Evolutionary conservation across 2,888 invertebrate species (phyloP).

Genomic region (Epistrophe eligans): DNA sequence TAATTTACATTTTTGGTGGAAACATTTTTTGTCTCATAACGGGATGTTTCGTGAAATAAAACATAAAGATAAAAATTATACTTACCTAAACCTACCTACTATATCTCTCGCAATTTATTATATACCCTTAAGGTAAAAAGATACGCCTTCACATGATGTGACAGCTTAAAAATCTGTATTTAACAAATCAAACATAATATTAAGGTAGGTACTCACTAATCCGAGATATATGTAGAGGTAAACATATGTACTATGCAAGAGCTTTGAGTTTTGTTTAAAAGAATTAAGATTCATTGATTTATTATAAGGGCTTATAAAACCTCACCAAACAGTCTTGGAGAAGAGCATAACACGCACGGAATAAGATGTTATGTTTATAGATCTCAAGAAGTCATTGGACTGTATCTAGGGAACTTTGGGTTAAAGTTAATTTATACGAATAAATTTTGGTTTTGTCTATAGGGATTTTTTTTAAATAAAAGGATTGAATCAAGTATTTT

Average conservation of each 20-base stretch:
- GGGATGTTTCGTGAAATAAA: background rate
- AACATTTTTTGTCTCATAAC: background rate
- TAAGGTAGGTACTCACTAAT: background rate
- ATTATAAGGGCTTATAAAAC: background rate
- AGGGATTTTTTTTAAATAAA: background rate
- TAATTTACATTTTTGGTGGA: background rate
- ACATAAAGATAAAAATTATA: slow-evolving; percentile 2
- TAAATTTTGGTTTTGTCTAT: too few species aligned
- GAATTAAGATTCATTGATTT: slow-evolving; percentile 53
- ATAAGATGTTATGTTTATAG: slow-evolving; percentile 4
- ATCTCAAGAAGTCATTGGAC: slow-evolving; percentile 63
- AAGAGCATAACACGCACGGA: background rate
- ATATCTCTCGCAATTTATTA: slow-evolving; percentile 55
- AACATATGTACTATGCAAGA: slow-evolving; percentile 49
- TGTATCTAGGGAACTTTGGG: slow-evolving; percentile 24
- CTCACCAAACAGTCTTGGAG: background rate
- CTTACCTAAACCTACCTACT: too few species aligned
- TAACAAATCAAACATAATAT: slow-evolving; percentile 53
- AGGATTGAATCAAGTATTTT: slow-evolving; percentile 33
- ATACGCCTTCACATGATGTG: slow-evolving; percentile 12
- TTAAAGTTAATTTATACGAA: slow-evolving; percentile 26
- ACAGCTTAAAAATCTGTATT: slow-evolving; percentile 44
- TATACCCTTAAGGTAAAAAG: slow-evolving; percentile 40
- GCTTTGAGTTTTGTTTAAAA: background rate
- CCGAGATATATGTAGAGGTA: background rate